These are phyloP conservation scores for Girardia tigrina DNA, from an alignment of 2,888 invertebrate species.

Conservation along the genomic window DNA sequence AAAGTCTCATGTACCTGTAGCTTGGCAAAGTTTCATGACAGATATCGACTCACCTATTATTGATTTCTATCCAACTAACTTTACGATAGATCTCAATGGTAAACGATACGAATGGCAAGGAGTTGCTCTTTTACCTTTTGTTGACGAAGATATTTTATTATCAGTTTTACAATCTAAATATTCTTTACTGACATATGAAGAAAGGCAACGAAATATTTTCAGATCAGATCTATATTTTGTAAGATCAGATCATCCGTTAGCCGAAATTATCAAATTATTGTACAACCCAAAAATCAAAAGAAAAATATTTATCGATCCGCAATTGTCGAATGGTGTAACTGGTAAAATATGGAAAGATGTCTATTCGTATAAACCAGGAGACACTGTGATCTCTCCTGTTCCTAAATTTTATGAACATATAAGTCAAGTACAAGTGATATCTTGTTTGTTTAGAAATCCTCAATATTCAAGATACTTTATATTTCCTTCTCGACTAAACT, in stretches of 20 bases:
- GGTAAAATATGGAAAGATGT: constrained; percentile 66
- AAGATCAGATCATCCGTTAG: constrained; percentile 60
- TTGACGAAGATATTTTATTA: constrained; percentile 71
- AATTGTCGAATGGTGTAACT: constrained; percentile 66
- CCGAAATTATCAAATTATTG: constrained; percentile 47
- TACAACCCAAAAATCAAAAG: neutral
- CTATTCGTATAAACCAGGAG: constrained; percentile 55
- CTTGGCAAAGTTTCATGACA: constrained; percentile 85
- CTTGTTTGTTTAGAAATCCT: constrained; percentile 60
- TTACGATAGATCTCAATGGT: constrained; percentile 77
- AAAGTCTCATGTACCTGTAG: constrained; percentile 73
- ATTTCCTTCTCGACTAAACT: too few species aligned
- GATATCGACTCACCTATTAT: constrained; percentile 65
- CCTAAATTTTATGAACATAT: constrained; percentile 29
- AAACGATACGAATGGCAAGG: constrained; percentile 99
- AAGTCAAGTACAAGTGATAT: constrained; percentile 31
- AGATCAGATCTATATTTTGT: constrained; percentile 83
- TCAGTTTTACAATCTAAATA: constrained; percentile 72
- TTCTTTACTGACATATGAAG: constrained; percentile 61
- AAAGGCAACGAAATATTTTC: constrained; percentile 60
- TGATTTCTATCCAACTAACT: constrained; percentile 88
- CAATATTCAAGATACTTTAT: constrained; percentile 61
- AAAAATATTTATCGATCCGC: constrained; percentile 41
- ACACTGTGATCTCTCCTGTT: constrained; percentile 41
- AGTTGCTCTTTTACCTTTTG: constrained; percentile 89